These are phyloP conservation scores for Sprattus sprattus DNA, from an alignment of 2,113 vertebrate genomes.

Conservation along the genomic window DNA sequence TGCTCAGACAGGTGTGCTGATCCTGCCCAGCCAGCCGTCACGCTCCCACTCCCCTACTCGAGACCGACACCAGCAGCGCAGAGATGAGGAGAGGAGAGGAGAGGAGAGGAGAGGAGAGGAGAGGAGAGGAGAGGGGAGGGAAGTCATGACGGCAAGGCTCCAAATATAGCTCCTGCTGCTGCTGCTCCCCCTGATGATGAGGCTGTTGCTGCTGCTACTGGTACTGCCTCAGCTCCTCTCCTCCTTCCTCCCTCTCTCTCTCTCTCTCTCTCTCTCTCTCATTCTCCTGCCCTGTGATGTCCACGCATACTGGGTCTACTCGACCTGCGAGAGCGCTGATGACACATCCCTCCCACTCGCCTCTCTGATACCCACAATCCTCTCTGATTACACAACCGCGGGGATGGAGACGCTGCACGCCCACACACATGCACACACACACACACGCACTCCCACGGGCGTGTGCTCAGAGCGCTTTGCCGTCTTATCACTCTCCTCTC, in stretches of 20 bases:
- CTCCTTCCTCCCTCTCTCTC: background rate
- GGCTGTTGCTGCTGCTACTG: slow-evolving; percentile 8
- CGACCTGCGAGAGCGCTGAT: slow-evolving; percentile 69
- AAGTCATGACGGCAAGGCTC: background rate
- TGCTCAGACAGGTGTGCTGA: too few relatives aligned
- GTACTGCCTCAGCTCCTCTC: background rate
- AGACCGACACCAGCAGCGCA: slow-evolving; percentile 45
- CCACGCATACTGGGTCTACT: slow-evolving; percentile 65
- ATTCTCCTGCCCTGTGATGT: slow-evolving; percentile 59
- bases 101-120: background rate
- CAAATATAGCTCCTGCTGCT: slow-evolving; percentile 62
- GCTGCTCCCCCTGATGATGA: slow-evolving; percentile 37
- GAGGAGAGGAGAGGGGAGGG: background rate
- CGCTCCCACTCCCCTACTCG: background rate
- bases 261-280: background rate
- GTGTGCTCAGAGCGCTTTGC: background rate
- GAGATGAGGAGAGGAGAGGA: background rate
- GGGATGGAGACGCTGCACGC: slow-evolving; percentile 65
- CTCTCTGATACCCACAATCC: slow-evolving; percentile 66
- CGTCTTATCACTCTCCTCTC: background rate
- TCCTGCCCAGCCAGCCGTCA: too few relatives aligned
- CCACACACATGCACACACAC: slow-evolving; percentile 66
- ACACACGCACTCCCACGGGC: slow-evolving; percentile 46
- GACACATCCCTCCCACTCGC: slow-evolving; percentile 74
- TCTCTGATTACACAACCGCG: slow-evolving; percentile 69